phyloP scores from a whole-genome alignment of 2,113 vertebrate genomes.

The Sorex araneus region DNA sequence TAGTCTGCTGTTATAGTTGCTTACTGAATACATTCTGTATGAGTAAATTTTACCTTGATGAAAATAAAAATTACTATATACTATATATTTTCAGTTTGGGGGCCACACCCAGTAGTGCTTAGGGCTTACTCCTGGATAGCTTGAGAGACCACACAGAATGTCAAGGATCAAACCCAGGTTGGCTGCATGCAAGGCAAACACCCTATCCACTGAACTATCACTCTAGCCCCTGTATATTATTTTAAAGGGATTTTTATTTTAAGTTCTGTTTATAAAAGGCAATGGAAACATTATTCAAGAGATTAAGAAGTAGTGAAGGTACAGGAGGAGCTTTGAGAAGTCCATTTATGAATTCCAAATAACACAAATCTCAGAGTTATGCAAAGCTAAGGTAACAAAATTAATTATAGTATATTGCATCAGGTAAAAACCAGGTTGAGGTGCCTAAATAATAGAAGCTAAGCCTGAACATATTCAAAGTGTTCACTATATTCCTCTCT shows the following conservation, averaged over 20 bases:
- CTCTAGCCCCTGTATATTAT: background rate
- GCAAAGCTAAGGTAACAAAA: constrained; percentile 33
- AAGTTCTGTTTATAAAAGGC: constrained; percentile 5
- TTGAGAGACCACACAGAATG: too few species aligned
- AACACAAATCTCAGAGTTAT: background rate
- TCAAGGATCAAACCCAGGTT: too few species aligned
- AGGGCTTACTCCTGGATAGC: too few species aligned
- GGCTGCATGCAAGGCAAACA: too few species aligned
- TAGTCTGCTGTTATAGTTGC: background rate
- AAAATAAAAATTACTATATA: constrained; percentile 23
- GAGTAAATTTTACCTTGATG: background rate
- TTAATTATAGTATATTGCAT: constrained; percentile 6
- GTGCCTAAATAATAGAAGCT: constrained; percentile 3
- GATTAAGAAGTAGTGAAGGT: constrained; percentile 7
- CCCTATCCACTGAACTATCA: too few species aligned
- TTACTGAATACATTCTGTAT: background rate
- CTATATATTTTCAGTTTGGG: background rate
- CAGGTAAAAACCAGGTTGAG: constrained; percentile 33
- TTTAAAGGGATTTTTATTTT: background rate
- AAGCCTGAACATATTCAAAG: background rate
- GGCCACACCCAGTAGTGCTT: too few species aligned
- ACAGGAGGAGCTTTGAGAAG: background rate
- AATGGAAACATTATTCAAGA: background rate
- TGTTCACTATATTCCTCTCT: constrained; percentile 12
- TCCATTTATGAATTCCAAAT: constrained; percentile 4